A percentile compares a stretch with the other conserved stretches of the same genome.
Conservation (phyloP, 92 coral and sea anemone genomes). For the Muricea muricata region DNA sequence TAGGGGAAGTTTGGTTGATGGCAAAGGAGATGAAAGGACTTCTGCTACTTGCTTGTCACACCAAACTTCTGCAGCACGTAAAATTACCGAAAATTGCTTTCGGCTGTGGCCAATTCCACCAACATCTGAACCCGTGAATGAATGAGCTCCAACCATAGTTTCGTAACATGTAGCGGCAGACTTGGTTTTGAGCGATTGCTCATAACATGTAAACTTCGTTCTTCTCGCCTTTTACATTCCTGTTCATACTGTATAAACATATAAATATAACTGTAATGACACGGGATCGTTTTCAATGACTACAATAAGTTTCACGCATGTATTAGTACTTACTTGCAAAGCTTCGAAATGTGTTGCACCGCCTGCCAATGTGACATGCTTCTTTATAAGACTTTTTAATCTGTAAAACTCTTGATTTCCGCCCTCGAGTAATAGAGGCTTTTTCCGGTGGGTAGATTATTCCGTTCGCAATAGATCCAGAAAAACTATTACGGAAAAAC, state of each 20-base stretch:
- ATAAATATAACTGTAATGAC: neutral
- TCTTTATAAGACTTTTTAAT: too few relatives aligned
- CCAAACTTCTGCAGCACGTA: slow-evolving; percentile 7
- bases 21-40: neutral
- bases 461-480: too few relatives aligned
- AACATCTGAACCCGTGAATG: slow-evolving; percentile 10
- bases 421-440: slow-evolving; percentile 12
- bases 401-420: slow-evolving; percentile 26
- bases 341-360: slow-evolving; percentile 33
- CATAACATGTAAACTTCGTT: neutral
- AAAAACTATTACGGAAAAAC: too few relatives aligned
- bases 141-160: neutral
- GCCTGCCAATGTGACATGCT: neutral
- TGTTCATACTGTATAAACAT: neutral
- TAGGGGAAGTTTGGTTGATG: neutral
- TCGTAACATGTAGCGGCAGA: slow-evolving; percentile 12
- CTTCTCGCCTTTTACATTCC: neutral
- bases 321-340: neutral
- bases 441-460: neutral
- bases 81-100: neutral
- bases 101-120: slow-evolving; percentile 16
- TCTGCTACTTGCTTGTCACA: neutral
- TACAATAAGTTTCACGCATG: neutral
- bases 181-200: neutral
- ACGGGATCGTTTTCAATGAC: neutral